These are phyloP conservation scores for Labia minor DNA, from an alignment of 2,888 invertebrate genomes.

Conservation along the genomic window DNA sequence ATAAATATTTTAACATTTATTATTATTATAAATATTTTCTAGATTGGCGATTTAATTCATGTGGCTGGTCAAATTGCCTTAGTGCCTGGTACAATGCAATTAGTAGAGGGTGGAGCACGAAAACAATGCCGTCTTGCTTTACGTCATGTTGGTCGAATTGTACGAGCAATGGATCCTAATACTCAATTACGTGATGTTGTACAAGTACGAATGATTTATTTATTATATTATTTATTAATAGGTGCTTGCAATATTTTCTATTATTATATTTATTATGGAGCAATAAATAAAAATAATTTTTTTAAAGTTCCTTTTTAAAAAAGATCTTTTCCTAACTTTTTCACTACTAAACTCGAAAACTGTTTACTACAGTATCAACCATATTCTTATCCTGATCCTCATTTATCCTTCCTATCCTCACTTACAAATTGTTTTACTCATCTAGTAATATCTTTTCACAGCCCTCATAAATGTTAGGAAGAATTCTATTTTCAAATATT, in stretches of 20 bases:
- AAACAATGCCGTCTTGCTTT: constrained; percentile 73
- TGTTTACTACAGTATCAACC: too few relatives aligned
- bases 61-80: constrained; percentile 88
- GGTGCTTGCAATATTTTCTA: neutral
- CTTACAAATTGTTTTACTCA: too few relatives aligned
- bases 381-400: too few relatives aligned
- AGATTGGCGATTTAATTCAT: constrained; percentile 73
- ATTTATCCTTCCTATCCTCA: too few relatives aligned
- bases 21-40: neutral
- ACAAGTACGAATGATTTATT: constrained; percentile 40
- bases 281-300: too few relatives aligned
- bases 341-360: too few relatives aligned
- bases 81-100: constrained; percentile 66
- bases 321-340: too few relatives aligned
- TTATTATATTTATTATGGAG: neutral
- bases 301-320: too few relatives aligned
- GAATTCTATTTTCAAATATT: too few relatives aligned
- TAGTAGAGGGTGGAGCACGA: constrained; percentile 66
- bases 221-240: constrained; percentile 16
- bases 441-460: too few relatives aligned
- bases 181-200: constrained; percentile 73
- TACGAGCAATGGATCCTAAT: constrained; percentile 67
- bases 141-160: constrained; percentile 69
- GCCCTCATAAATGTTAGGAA: too few relatives aligned
- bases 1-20: neutral